Conservation (phyloP, 2,797 vertebrate genomes). For the Gymnothorax javanicus region DNA sequence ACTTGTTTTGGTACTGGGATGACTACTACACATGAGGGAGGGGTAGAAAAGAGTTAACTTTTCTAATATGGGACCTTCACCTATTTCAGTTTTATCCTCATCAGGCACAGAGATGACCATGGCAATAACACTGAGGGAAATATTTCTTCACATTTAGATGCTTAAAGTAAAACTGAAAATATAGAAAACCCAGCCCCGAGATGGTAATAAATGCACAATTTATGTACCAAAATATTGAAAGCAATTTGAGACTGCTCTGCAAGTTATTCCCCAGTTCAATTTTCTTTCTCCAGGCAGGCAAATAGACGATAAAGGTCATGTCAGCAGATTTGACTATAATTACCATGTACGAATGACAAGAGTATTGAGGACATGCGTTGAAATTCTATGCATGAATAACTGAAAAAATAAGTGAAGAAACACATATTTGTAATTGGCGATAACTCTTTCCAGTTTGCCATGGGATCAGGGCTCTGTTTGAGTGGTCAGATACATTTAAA, state of each 20-base stretch:
- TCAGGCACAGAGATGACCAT: not conserved
- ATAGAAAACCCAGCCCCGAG: not conserved
- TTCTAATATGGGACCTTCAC: not conserved
- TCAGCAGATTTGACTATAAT: constrained; percentile 48
- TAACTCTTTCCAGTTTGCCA: constrained; percentile 62
- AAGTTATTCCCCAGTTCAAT: constrained; percentile 11
- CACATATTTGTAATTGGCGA: constrained; percentile 62
- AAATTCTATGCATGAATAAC: constrained; percentile 47
- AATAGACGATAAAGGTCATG: constrained; percentile 39
- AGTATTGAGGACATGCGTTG: constrained; percentile 47
- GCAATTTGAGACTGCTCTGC: constrained; percentile 33
- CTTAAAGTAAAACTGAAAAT: not conserved
- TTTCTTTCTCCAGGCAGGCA: constrained; percentile 4
- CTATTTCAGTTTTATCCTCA: not conserved
- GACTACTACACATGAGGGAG: no score
- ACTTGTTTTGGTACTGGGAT: no score
- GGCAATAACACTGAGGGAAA: constrained; percentile 1
- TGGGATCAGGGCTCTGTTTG: constrained; percentile 42
- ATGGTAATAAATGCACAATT: not conserved
- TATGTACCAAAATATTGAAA: constrained; percentile 34
- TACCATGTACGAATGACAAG: constrained; percentile 55
- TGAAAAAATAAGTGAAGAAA: constrained; percentile 57
- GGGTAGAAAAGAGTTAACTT: no score
- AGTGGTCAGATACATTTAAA: constrained; percentile 72
- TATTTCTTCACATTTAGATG: not conserved